Evolutionary conservation across 2,113 vertebrate species (phyloP), one percentile per base, ranked within the genome.

Genomic region (Pagrus major): DNA sequence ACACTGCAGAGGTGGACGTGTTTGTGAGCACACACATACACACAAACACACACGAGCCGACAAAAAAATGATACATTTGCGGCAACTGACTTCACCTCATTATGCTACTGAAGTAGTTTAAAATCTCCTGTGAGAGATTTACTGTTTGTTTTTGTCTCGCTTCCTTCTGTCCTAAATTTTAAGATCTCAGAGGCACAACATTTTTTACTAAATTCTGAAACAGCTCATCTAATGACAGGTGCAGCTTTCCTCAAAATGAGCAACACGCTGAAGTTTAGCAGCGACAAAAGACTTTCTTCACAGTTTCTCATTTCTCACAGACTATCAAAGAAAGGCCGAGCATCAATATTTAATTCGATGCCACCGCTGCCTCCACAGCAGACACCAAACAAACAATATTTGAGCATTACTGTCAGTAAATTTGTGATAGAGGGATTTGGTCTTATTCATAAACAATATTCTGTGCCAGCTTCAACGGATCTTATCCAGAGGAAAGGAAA

Each of bases 271-370:
- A 55, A 71, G 71, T 70, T 78, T 58, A 52, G 39, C 59, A 31
- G 71, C 18, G 52, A 78, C 81, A 86, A 80, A 83, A 76, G 42
- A 78, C 73, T 77, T 81, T 72, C 66, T 71, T 58, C n/a, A 39
- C 71, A 27, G 65, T 55, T 66, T 61, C 41, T 71, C 70, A 60
- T 84, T 83, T 78, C 76, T 71, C 60, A 44, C 61, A 68, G 63
- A 84, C 81, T 84, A 92, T 86, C 84, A 84, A 71, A 84, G 72
- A 75, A 64, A 77, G 56, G 68, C 67, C 42, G 16, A 20, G 59
- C 86, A 87, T 87, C 80, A 84, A 85, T 83, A 83, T 86, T 89
- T 86, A 66, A 86, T 87, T 84, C 75, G 66, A 81, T 39, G 73
- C 78, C 78, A 42, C 74, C 21, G 76, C 44, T 72, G 78, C 76